Percentiles rank a stretch among this genome's conserved stretches.
Evolutionary conservation across 92 coral and sea anemone species (phyloP).

Genomic region (Plumapathes pennacea): DNA sequence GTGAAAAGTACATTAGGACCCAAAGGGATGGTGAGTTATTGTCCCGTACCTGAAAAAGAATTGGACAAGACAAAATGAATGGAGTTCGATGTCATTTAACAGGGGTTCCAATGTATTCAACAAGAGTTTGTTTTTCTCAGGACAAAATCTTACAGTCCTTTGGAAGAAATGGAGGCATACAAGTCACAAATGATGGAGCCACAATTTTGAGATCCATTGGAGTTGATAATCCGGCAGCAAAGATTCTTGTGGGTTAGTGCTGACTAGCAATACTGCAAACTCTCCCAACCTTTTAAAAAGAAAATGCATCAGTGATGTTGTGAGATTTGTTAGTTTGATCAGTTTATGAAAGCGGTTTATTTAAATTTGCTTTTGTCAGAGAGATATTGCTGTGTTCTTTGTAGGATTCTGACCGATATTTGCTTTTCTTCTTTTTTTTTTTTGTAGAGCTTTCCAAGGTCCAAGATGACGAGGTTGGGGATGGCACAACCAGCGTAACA

Average conservation of each 20-base stretch:
- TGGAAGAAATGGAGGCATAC: constrained; percentile 82
- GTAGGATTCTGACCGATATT: not conserved
- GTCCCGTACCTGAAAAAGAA: too few relatives aligned
- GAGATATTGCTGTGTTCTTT: not conserved
- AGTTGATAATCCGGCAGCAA: constrained; percentile 97
- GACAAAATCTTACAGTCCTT: constrained; percentile 95
- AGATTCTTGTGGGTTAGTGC: constrained; percentile 87
- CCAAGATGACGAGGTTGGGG: constrained; percentile 99
- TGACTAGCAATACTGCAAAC: too few relatives aligned
- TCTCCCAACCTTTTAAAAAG: too few relatives aligned
- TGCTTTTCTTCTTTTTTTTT: not conserved
- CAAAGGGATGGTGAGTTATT: constrained; percentile 92
- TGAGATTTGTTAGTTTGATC: too few relatives aligned
- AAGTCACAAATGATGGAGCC: constrained; percentile 99
- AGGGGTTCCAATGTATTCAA: not conserved
- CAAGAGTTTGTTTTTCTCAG: constrained; percentile 20
- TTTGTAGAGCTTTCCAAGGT: constrained; percentile 86
- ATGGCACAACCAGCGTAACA: constrained; percentile 98
- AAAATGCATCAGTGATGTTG: too few relatives aligned
- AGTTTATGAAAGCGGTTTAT: not conserved
- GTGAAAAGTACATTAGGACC: constrained; percentile 96
- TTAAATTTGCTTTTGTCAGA: not conserved
- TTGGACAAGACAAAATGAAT: too few relatives aligned
- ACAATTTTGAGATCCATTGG: constrained; percentile 94
- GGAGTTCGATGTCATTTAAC: not conserved